These are phyloP conservation scores for Menidia menidia DNA, from an alignment of 2,797 vertebrate genomes.

Conservation along the genomic window DNA sequence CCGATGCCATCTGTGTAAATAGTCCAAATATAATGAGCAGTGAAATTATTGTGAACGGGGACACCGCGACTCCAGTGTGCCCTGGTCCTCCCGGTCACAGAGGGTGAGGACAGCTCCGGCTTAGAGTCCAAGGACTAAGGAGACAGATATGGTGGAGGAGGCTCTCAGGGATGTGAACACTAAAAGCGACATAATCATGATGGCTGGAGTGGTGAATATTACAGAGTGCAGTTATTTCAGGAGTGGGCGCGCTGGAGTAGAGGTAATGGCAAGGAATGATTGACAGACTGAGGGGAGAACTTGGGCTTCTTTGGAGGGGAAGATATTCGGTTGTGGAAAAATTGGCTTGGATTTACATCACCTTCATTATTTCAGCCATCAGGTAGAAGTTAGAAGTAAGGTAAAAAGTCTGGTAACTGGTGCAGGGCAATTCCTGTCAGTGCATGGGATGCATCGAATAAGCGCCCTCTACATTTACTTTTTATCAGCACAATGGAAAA, in stretches of 20 bases:
- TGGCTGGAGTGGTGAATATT: constrained; percentile 55
- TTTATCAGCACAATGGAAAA: constrained; percentile 9
- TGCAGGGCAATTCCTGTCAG: constrained; percentile 44
- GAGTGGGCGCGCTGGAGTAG: constrained; percentile 51
- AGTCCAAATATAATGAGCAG: constrained; percentile 78
- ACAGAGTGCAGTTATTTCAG: constrained; percentile 63
- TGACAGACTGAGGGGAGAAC: constrained; percentile 52
- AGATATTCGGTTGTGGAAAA: constrained; percentile 50
- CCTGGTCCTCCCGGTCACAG: constrained; percentile 63
- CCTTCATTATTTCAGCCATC: constrained; percentile 69
- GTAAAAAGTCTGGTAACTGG: constrained; percentile 49
- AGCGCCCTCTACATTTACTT: constrained; percentile 24
- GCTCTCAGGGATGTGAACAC: constrained; percentile 53
- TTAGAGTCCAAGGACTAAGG: constrained; percentile 62
- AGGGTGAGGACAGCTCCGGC: constrained; percentile 62
- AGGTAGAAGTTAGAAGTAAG: constrained; percentile 43
- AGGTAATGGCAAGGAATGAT: constrained; percentile 67
- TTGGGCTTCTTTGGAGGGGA: constrained; percentile 41
- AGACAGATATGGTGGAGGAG: constrained; percentile 43
- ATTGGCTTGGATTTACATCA: constrained; percentile 65
- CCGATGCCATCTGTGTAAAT: constrained; percentile 65
- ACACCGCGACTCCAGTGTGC: constrained; percentile 51
- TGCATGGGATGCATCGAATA: constrained; percentile 17
- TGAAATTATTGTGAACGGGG: constrained; percentile 79
- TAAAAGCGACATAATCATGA: constrained; percentile 59